Evolutionary conservation across 2,797 vertebrate genomes (phyloP).

Genomic region (Clarias pachynema): DNA sequence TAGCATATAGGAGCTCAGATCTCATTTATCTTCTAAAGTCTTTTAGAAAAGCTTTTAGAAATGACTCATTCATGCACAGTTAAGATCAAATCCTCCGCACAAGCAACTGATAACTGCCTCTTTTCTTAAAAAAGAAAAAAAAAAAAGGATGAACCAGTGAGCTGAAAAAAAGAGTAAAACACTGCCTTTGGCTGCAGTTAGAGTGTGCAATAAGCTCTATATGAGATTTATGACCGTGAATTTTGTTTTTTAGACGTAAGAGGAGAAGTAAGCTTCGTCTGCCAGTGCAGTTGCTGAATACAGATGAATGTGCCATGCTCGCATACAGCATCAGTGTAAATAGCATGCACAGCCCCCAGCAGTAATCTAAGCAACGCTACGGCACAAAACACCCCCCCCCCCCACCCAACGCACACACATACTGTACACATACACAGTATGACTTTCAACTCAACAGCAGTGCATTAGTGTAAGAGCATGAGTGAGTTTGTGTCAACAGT

Average conservation of each 20-base stretch:
- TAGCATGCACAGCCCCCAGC: slow-evolving; percentile 19
- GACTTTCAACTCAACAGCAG: slow-evolving; percentile 6
- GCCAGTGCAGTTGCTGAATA: slow-evolving; percentile 28
- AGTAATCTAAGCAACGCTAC: neutral
- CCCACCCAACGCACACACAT: neutral
- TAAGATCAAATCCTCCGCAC: slow-evolving; percentile 7
- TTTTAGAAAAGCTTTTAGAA: neutral
- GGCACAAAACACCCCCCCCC: neutral
- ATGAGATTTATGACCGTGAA: slow-evolving; percentile 44
- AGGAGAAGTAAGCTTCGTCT: slow-evolving; percentile 9
- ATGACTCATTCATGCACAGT: neutral
- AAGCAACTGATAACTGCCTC: slow-evolving; percentile 20
- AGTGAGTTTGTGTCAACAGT: slow-evolving; percentile 13
- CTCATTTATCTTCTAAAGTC: slow-evolving; percentile 14
- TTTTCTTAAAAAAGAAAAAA: neutral
- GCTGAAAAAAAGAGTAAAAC: slow-evolving; percentile 18
- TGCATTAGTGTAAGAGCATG: slow-evolving; percentile 18
- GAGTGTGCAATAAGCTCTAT: slow-evolving; percentile 30
- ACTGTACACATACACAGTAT: neutral
- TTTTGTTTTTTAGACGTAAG: neutral
- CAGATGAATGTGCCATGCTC: slow-evolving; percentile 26
- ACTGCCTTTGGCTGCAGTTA: slow-evolving; percentile 27
- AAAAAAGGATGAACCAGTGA: slow-evolving; percentile 22
- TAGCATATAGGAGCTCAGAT: neutral
- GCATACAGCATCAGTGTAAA: slow-evolving; percentile 24